Conservation (phyloP, 2,888 invertebrate species). For the Tetranychus truncatus region DNA sequence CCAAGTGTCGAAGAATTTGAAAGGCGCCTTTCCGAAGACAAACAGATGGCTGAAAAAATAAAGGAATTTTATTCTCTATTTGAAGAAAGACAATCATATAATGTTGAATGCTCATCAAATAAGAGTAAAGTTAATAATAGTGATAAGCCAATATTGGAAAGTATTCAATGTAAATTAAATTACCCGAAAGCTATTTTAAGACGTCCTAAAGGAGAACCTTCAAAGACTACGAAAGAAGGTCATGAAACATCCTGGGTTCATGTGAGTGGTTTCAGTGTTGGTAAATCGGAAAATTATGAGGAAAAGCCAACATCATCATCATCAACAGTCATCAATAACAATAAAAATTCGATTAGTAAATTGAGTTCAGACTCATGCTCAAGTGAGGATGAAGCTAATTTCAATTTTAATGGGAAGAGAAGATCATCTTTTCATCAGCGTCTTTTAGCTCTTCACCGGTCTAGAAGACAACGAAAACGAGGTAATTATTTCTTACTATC, state of each 20-base stretch:
- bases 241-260: conserved; percentile 12
- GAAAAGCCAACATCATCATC: not conserved
- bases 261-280: conserved; percentile 2
- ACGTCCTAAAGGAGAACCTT: not conserved
- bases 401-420: not conserved
- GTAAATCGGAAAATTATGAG: not conserved
- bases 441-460: conserved; percentile 47
- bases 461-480: conserved; percentile 57
- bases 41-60: not conserved
- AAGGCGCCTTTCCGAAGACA: conserved; percentile 6
- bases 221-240: not conserved
- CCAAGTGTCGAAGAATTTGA: conserved; percentile 1
- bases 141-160: not conserved
- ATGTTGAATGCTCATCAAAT: not conserved
- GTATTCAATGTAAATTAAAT: not conserved
- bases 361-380: not conserved
- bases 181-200: not conserved
- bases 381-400: not conserved
- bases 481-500: conserved; percentile 37
- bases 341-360: not conserved
- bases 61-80: conserved; percentile 1
- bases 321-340: not conserved
- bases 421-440: conserved; percentile 41
- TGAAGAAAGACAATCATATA: not conserved
- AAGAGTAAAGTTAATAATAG: not conserved